phyloP scores from a whole-genome alignment of 2,113 vertebrate genomes.

The Naja naja region DNA sequence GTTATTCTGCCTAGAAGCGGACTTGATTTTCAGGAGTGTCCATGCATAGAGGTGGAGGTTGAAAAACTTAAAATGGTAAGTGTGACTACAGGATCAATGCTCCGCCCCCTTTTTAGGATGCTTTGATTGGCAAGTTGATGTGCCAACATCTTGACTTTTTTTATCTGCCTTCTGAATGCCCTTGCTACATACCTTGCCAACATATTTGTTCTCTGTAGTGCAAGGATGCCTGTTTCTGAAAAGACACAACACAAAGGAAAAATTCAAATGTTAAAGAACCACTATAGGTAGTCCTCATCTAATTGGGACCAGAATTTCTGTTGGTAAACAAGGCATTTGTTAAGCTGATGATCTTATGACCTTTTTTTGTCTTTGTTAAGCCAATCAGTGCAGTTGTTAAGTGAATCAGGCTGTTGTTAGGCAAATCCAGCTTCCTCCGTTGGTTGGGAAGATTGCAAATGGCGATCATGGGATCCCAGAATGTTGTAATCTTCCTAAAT shows the following conservation, averaged over 20 bases:
- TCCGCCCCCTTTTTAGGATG: not conserved
- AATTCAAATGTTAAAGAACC: not conserved
- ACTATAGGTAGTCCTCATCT: not conserved
- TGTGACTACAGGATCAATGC: no score
- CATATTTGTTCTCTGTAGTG: not conserved
- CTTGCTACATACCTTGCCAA: not conserved
- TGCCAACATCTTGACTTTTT: not conserved
- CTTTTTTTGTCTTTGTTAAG: not conserved
- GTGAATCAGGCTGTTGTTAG: not conserved
- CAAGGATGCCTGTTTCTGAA: not conserved
- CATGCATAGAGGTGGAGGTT: not conserved
- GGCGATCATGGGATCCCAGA: not conserved
- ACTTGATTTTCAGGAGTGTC: not conserved
- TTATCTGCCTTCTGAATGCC: not conserved
- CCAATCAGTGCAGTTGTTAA: not conserved
- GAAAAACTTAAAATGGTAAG: not conserved
- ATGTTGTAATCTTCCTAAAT: no score
- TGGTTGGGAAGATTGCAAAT: not conserved
- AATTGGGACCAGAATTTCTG: not conserved
- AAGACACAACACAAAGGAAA: not conserved
- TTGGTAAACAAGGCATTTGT: not conserved
- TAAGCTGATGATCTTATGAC: not conserved
- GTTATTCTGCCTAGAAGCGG: not conserved
- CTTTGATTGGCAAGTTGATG: not conserved
- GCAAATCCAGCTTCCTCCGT: not conserved